Evolutionary conservation across 2,888 invertebrate genomes (phyloP), one percentile per base, ranked within the genome.

Genomic region (Macrostomum cliftonense): DNA sequence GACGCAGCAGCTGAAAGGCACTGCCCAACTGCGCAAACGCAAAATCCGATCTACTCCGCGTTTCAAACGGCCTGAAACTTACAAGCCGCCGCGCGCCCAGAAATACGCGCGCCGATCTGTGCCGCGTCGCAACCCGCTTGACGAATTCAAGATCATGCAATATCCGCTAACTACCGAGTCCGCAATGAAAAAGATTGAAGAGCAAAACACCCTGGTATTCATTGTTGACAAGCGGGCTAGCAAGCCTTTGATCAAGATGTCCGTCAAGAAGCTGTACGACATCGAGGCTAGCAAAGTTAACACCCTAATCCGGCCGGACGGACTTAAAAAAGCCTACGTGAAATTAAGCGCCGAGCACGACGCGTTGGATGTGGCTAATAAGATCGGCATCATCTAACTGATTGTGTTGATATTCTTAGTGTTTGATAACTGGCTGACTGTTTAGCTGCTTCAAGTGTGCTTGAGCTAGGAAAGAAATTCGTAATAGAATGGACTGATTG

Each of bases 151-250:
- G 67, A 89, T 95, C 70, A 88, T 99, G 65, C 93, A 95, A 74
- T 91, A 80, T 71, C 97, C 97, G 36, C 74, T 99, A 72, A 97
- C 97, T 47, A 97, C 95, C 69, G 97, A 97, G 78, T 93, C 95
- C 11, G 95, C 97, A 47, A 99, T 99, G 97, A 99, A 99, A 75
- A 99, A 99, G 72, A 99, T 99, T 73, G 97, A 97, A 74, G 97
- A 99, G 70, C 93, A 93, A 75, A 99, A 99, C 75, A 99, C 97
- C 14, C 76, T 97, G 65, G 97, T 99, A 58, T 97, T 97, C 74
- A 82, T 97, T 72, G 91, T 93, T 39, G 87, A 97, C 73, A 80
- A 86, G 51, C 78, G 79, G 62, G 83, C 95, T 39, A 97, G 95
- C 76, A 99, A 99, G 74, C 87, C 86, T 70, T 89, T 91, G 71